phyloP scores from a whole-genome alignment of 2,888 invertebrate genomes.

The Eupithecia subumbrata region DNA sequence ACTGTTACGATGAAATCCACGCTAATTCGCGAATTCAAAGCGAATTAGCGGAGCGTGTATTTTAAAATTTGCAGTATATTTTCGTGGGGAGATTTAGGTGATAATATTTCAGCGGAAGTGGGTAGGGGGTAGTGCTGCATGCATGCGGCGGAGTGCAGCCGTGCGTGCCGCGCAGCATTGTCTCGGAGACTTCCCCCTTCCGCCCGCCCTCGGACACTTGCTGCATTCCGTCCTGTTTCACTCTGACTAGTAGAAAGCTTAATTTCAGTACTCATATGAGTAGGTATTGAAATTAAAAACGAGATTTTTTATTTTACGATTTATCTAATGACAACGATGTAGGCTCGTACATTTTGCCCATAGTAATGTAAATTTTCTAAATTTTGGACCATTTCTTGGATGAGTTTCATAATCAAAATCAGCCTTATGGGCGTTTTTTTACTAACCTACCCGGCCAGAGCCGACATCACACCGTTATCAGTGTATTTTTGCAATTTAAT shows the following conservation, averaged over 20 bases:
- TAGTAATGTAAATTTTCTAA: background rate
- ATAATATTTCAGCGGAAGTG: slow-evolving; percentile 41
- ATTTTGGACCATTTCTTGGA: background rate
- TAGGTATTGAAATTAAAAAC: background rate
- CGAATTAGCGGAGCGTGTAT: slow-evolving; percentile 15
- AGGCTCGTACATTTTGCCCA: background rate
- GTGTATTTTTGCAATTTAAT: background rate
- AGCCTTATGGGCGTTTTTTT: too few relatives aligned
- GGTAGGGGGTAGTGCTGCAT: slow-evolving; percentile 2
- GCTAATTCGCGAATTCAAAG: slow-evolving; percentile 20
- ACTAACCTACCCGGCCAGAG: too few relatives aligned
- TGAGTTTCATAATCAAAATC: too few relatives aligned
- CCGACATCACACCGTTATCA: background rate
- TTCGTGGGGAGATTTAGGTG: slow-evolving; percentile 38
- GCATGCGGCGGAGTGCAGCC: slow-evolving; percentile 31
- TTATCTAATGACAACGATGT: background rate
- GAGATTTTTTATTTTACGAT: background rate
- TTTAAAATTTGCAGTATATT: slow-evolving; percentile 26
- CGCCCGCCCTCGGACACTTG: background rate
- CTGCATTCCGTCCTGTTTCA: background rate
- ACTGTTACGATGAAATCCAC: background rate
- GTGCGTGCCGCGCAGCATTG: slow-evolving; percentile 49
- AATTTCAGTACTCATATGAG: background rate
- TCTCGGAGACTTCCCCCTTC: slow-evolving; percentile 44
- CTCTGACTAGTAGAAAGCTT: background rate